Base-by-base conservation (phyloP, 2,888 invertebrate genomes). In the Scaptodrosophila latifasciaeformis region DNA sequence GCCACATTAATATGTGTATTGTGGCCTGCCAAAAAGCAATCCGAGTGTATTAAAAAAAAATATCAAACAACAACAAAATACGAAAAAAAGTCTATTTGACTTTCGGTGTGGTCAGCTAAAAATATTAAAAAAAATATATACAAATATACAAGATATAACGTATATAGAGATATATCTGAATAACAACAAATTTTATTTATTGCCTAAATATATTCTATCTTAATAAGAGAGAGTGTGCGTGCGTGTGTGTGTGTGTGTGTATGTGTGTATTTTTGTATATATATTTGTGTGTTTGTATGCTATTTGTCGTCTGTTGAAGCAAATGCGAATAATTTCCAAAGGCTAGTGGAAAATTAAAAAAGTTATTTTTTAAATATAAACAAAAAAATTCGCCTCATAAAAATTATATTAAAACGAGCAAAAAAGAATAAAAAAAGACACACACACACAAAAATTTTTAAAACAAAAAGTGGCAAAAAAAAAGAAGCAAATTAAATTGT, bases 151-250 rank as follows among this genome's bases (percentile, higher is more conserved):
- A 65, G 48, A 56, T 70, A 54, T 54, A 50, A 45, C 15, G 34
- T 19, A 39, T 39, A 12, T 39, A 39, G 30, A 53, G n/a, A n/a
- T n/a, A n/a, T n/a, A n/a, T n/a, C n/a, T n/a, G n/a, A 60, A 70
- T 66, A 81, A 81, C 81, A 81, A 81, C 75, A 77, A 82, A 65
- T 80, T 77, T 75, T 75, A 77, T 77, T 77, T 82, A 77, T 77
- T 82, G 59, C 78, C 62, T 61, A 63, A 54, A 82, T 54, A 65
- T 54, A 78, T 58, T 50, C 50, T 52, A 59, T 39, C 31, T 60
- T 39, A 54, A 63, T 47, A 53, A 48, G 53, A 48, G 27, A 27
- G 27, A 27, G 9, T 27, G 9, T 27, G 9, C 9, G 27, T 27
- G 34, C 54, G 37, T 65, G 29, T 55, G 37, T 57, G 47, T 50